Conservation (phyloP, 2,113 vertebrate species). For the Pollimyrus isidori region DNA sequence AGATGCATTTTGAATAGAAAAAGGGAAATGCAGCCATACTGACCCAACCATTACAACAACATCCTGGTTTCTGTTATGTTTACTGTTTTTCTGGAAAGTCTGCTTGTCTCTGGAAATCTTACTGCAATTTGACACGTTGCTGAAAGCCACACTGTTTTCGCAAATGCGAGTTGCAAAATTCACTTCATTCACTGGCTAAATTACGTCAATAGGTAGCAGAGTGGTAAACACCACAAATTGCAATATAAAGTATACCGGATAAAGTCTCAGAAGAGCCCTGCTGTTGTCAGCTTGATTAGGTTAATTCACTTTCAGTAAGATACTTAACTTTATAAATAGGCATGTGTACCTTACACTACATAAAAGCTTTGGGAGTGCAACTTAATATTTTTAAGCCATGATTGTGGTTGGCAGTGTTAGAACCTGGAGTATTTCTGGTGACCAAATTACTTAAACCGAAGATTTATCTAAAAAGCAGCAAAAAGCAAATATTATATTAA, state of each 20-base stretch:
- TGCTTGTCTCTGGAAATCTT: background rate
- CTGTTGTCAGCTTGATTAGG: background rate
- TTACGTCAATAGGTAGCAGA: background rate
- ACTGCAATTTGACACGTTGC: background rate
- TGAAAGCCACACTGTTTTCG: background rate
- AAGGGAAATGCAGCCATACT: background rate
- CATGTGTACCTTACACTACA: background rate
- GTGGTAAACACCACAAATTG: background rate
- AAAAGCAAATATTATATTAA: background rate
- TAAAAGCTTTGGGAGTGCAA: background rate
- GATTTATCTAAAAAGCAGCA: background rate
- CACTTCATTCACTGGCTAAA: background rate
- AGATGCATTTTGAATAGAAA: background rate
- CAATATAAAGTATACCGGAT: background rate
- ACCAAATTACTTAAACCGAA: background rate
- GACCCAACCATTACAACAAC: background rate
- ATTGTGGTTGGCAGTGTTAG: background rate
- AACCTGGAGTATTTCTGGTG: background rate
- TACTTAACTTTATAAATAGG: background rate
- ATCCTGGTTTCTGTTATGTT: background rate
- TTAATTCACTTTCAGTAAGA: background rate
- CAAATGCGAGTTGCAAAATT: background rate
- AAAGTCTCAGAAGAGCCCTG: background rate
- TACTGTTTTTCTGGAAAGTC: background rate
- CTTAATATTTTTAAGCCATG: background rate